These are phyloP conservation scores for Taenioides sp. DNA, from an alignment of 2,797 vertebrate species.

Conservation along the genomic window DNA sequence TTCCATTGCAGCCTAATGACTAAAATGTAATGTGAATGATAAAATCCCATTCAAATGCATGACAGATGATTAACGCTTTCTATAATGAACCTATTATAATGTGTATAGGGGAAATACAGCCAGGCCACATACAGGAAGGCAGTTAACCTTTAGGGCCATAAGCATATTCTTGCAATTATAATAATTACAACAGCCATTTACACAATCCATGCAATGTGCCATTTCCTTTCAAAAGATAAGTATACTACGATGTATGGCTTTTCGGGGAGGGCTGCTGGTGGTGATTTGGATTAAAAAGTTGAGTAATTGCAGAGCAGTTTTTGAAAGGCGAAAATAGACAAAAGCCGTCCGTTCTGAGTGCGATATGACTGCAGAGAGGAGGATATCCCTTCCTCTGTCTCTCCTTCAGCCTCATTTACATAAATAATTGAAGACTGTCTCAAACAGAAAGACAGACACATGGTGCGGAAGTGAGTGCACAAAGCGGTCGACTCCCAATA, in stretches of 20 bases:
- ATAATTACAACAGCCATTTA: conserved; percentile 20
- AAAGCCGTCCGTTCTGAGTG: conserved; percentile 40
- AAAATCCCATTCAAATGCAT: conserved; percentile 35
- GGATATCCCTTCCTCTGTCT: conserved; percentile 58
- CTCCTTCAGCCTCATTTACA: conserved; percentile 74
- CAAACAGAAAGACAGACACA: conserved; percentile 57
- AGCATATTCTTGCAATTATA: conserved; percentile 10
- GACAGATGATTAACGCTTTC: conserved; percentile 51
- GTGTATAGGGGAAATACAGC: conserved; percentile 37
- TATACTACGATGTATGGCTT: conserved; percentile 8
- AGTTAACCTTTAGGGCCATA: conserved; percentile 28
- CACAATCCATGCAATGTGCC: background rate
- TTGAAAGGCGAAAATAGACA: conserved; percentile 49
- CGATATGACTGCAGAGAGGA: conserved; percentile 47
- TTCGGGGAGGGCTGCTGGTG: conserved; percentile 20
- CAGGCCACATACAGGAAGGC: conserved; percentile 33
- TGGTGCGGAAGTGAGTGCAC: conserved; percentile 67
- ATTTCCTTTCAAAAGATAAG: conserved; percentile 23
- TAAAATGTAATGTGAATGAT: conserved; percentile 32
- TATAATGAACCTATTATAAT: conserved; percentile 35
- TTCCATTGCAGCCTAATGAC: conserved; percentile 28
- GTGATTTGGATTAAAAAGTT: conserved; percentile 54
- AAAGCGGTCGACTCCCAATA: conserved; percentile 64
- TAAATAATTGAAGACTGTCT: conserved; percentile 78
- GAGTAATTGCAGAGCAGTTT: conserved; percentile 39